phyloP scores from a whole-genome alignment of 2,888 invertebrate species.

The Cheilosia vernalis region DNA sequence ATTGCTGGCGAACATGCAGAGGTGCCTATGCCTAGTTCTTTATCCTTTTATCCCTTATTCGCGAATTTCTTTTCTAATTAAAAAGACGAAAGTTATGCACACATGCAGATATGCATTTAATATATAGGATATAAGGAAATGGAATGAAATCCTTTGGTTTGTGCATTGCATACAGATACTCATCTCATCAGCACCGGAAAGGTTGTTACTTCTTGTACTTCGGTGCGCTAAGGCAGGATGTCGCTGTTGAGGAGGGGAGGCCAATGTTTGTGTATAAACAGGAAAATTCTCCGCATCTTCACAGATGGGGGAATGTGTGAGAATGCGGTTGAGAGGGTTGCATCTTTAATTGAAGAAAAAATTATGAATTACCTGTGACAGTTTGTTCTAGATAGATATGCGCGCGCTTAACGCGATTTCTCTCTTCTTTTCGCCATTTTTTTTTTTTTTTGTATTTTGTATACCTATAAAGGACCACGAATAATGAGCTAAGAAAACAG shows the following conservation, averaged over 20 bases:
- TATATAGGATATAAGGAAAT: slow-evolving; percentile 57
- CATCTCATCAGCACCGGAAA: slow-evolving; percentile 48
- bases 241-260: slow-evolving; percentile 13
- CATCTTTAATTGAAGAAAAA: slow-evolving; percentile 72
- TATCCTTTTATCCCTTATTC: slow-evolving; percentile 33
- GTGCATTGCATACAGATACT: slow-evolving; percentile 24
- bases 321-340: slow-evolving; percentile 45
- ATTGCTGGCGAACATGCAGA: slow-evolving; percentile 2
- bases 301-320: slow-evolving; percentile 45
- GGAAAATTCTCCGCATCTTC: slow-evolving; percentile 45
- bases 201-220: slow-evolving; percentile 65
- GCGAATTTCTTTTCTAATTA: slow-evolving; percentile 54
- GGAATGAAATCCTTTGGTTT: slow-evolving; percentile 55
- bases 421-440: slow-evolving; percentile 30
- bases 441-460: slow-evolving; percentile 5
- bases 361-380: slow-evolving; percentile 71
- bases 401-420: slow-evolving; percentile 62
- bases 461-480: slow-evolving; percentile 26
- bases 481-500: slow-evolving; percentile 63
- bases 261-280: slow-evolving; percentile 63
- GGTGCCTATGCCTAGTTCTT: slow-evolving; percentile 8
- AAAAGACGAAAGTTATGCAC: slow-evolving; percentile 48
- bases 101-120: slow-evolving; percentile 38
- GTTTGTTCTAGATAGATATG: slow-evolving; percentile 66
- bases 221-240: slow-evolving; percentile 16